Evolutionary conservation across 2,797 vertebrate species (phyloP), one percentile per base, ranked within the genome.

Genomic region (Holocentrus rufus): DNA sequence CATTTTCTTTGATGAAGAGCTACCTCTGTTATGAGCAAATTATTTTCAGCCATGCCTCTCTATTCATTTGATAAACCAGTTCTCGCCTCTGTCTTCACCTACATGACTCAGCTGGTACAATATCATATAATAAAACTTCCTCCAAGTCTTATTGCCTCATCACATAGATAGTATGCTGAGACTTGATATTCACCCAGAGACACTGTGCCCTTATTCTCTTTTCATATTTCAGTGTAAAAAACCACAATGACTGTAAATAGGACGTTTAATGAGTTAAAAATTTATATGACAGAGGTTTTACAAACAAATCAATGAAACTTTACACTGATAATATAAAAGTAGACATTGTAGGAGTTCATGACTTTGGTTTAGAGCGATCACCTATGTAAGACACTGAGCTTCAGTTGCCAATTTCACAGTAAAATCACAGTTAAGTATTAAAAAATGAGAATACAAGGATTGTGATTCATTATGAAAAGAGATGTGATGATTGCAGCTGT

Each of bases 331-430:
- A 56, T 15, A 49, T 65, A 17, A 57, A 61, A 23, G 57, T 1
- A 20, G n/a, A 72, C 57, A 62, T 8, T 13, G 6, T 54, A 44
- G 25, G 49, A 22, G 39, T 7, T 57, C 20, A 44, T 13, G 2
- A 30, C 30, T 34, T 47, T n/a, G 50, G 65, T 22, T 60, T 14
- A 63, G 2, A 44, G 55, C 0, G 22, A 63, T 39, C 22, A 5
- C 31, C 18, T 22, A 20, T 31, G 1, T 22, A 39, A 74, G 64
- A 69, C 15, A 27, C 39, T 53, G 11, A n/a, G 57, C 23, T 69
- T 22, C 31, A 64, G 66, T 59, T n/a, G 54, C 14, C 59, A 62
- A 79, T 85, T 77, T 83, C 66, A 69, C 18, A 79, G 49, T 74
- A 23, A 50, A 77, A 73, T 9, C 65, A 68, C 1, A 39, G 7